A percentile compares a stretch with the other conserved stretches of the same genome.
These are phyloP conservation scores for Drosophila baimaii DNA, from an alignment of 1,140 invertebrate species.

Conservation along the genomic window DNA sequence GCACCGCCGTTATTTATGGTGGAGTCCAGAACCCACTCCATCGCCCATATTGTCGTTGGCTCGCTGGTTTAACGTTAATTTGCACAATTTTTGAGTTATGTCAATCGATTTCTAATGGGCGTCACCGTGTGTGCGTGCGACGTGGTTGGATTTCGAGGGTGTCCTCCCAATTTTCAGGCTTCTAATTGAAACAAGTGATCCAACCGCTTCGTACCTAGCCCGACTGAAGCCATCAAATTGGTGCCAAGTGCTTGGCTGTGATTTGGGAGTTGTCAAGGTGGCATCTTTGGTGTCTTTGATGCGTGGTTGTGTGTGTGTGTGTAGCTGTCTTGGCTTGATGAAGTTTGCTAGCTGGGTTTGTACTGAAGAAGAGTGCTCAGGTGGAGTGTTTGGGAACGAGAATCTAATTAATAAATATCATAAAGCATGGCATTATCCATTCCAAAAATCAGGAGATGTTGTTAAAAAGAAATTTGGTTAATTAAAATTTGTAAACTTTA, in stretches of 20 bases:
- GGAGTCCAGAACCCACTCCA: constrained; percentile 4
- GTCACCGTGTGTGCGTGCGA: background rate
- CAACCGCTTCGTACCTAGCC: background rate
- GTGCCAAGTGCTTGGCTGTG: background rate
- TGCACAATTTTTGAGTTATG: constrained; percentile 25
- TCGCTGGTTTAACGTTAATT: constrained; percentile 23
- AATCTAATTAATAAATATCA: background rate
- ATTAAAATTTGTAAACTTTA: no score
- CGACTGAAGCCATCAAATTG: constrained; percentile 3
- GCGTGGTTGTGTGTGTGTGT: background rate
- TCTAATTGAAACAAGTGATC: constrained; percentile 19
- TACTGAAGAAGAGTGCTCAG: background rate
- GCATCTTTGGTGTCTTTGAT: background rate
- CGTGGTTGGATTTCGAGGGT: constrained; percentile 1
- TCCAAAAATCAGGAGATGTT: no score
- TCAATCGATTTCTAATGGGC: constrained; percentile 24
- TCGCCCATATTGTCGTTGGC: constrained; percentile 18
- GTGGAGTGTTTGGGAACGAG: background rate
- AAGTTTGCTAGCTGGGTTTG: background rate
- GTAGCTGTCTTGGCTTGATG: background rate
- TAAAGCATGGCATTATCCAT: no score
- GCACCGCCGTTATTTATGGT: constrained; percentile 21
- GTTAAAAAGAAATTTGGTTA: no score
- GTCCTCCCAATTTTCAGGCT: constrained; percentile 1
- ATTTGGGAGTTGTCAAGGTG: constrained; percentile 9